Evolutionary conservation across 2,113 vertebrate genomes (phyloP), one percentile per base, ranked within the genome.

Genomic region (Clupea harengus): DNA sequence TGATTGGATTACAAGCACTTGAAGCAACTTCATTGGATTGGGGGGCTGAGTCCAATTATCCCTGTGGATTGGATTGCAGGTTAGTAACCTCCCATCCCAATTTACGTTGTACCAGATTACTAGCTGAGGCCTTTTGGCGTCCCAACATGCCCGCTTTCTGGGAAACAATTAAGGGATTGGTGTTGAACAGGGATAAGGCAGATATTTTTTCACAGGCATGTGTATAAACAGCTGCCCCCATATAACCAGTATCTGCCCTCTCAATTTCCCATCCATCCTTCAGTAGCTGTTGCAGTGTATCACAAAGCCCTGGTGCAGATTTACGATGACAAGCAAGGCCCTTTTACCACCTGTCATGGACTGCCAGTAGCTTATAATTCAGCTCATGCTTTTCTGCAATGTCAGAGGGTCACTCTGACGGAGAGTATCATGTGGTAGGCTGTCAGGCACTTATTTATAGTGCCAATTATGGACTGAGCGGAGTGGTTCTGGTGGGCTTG

Each of bases 1-100:
- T 94, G 93, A 95, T 93, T 95, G 94, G 94, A 95, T 95, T 95
- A 95, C 93, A 93, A 92, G 91, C 92, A 93, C 92, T 95, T 95
- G 91, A 94, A 88, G 90, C 85, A 88, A 92, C 90, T 92, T 91
- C 85, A 93, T 93, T 95, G 92, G 92, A 94, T 94, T 93, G 88
- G 88, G 72, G 32, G 90, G 91, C 90, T 87, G 86, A 89, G 88
- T 87, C 91, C 92, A 94, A 92, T 95, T 94, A 94, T 94, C 89
- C 89, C 87, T 49, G 90, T 88, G 88, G 89, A 93, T 92, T 92
- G 92, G 91, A 93, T 91, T 93, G 92, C 91, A 89, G 91, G 89
- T 92, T 93, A 91, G 89, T 86, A 91, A 91, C 92, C 90, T 93
- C 91, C 92, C 88, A 88, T 93, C 89, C 92, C 90, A 92, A 90